A percentile compares a stretch with the other conserved stretches of the same genome.
These are phyloP conservation scores for Microcebus jonahi DNA, from an alignment of 2,113 vertebrate species.

Conservation along the genomic window DNA sequence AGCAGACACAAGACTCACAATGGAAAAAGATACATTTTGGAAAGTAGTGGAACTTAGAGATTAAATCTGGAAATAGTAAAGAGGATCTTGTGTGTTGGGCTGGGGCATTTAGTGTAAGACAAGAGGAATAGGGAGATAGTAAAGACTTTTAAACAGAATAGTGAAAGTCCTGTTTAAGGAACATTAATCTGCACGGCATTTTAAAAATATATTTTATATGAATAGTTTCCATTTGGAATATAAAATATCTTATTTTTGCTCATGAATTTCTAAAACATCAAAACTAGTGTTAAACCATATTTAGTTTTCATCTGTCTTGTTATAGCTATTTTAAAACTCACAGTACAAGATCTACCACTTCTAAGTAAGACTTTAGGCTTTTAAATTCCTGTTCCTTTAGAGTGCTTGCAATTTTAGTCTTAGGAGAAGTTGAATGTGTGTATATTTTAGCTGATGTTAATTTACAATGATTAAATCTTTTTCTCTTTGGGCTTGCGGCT, in stretches of 20 bases:
- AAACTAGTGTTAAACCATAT: conserved; percentile 56
- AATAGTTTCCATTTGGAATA: conserved; percentile 53
- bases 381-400: neutral
- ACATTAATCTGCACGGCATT: neutral
- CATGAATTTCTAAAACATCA: conserved; percentile 60
- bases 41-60: neutral
- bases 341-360: neutral
- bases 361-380: neutral
- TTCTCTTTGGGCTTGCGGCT: neutral
- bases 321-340: conserved; percentile 66
- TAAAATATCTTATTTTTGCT: conserved; percentile 53
- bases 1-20: neutral
- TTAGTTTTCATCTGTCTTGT: conserved; percentile 69
- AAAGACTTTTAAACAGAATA: neutral
- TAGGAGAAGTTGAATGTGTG: neutral
- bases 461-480: neutral
- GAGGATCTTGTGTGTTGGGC: neutral
- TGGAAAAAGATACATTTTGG: neutral
- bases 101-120: neutral
- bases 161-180: conserved; percentile 12
- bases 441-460: conserved; percentile 6
- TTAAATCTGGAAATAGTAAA: neutral
- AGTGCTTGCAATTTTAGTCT: conserved; percentile 8
- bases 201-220: conserved; percentile 38
- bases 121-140: neutral